These are phyloP conservation scores for Elysia crispata DNA, from an alignment of 2,888 invertebrate species.

Conservation along the genomic window DNA sequence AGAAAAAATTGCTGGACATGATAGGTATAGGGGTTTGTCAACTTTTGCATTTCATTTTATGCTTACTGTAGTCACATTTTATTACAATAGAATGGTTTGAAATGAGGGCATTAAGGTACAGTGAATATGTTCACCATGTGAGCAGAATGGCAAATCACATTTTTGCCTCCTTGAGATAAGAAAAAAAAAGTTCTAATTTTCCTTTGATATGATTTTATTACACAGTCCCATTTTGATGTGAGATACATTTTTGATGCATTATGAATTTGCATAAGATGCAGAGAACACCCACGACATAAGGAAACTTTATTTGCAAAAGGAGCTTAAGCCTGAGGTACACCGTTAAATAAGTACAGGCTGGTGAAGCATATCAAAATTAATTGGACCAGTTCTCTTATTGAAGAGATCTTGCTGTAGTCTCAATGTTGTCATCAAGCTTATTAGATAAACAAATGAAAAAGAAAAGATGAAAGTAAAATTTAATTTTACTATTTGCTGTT, in stretches of 20 bases:
- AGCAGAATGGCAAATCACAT: background rate
- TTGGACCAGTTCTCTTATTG: constrained; percentile 9
- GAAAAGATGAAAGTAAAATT: too few species aligned
- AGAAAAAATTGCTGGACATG: constrained; percentile 82
- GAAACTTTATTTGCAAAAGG: too few species aligned
- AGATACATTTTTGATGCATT: too few species aligned
- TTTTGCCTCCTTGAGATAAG: too few species aligned
- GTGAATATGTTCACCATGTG: too few species aligned
- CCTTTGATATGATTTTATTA: background rate
- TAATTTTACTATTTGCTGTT: background rate
- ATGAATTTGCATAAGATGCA: too few species aligned
- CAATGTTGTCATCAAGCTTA: background rate
- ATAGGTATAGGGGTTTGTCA: constrained; percentile 61
- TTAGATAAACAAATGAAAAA: background rate
- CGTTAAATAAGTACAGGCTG: too few species aligned
- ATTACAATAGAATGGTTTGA: background rate
- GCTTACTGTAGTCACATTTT: background rate
- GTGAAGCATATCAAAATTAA: background rate
- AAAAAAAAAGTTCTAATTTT: background rate
- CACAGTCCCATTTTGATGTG: too few species aligned
- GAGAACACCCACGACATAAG: too few species aligned
- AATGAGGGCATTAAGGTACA: too few species aligned
- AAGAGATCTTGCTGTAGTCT: background rate
- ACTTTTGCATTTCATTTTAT: background rate
- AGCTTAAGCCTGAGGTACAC: too few species aligned